Base-by-base conservation (phyloP, 2,797 vertebrate genomes). In the Strix occidentalis region DNA sequence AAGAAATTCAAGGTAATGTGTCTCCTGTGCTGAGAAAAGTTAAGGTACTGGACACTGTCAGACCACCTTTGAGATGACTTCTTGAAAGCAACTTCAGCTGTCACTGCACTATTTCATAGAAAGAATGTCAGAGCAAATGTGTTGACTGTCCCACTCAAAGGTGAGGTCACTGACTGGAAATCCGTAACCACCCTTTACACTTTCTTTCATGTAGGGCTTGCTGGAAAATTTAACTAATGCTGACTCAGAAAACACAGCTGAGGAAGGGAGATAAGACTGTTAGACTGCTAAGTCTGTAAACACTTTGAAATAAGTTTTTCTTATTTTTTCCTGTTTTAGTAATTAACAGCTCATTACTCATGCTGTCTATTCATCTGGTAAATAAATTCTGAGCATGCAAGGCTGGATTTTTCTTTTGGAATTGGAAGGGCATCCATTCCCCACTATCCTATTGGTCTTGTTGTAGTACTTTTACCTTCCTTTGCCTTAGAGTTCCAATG, bases 211-310 rank as follows among this genome's bases (percentile, higher is more conserved):
- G 96, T 92, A 77, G 92, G 39, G 66, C 29, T 51, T 94, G 84
- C 94, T 98, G 98, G 98, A 98, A 98, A 98, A 97, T 96, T 94
- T 96, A 97, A 96, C 94, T 97, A 94, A 86, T 97, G 98, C 98
- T 98, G 98, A 98, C 97, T 98, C 97, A 98, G 97, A 97, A 92
- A 98, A 93, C 83, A 96, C 46, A 87, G 88, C 97, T 96, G 98
- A 97, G 98, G 98, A 98, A 98, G 84, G 83, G 94, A 98, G 98
- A 98, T 98, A 98, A 98, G 96, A 90, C 56, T 87, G 72, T 56
- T 72, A 89, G 56, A 89, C 41, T 97, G 92, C 82, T 89, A 80
- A 87, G 72, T 87, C 93, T 96, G 96, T 96, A 96, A 97, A 96
- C 31, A 95, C 39, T 86, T 82, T 5, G 76, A 87, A 94, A 90